Conservation (phyloP, 2,797 vertebrate species). For the Pipistrellus kuhlii region DNA sequence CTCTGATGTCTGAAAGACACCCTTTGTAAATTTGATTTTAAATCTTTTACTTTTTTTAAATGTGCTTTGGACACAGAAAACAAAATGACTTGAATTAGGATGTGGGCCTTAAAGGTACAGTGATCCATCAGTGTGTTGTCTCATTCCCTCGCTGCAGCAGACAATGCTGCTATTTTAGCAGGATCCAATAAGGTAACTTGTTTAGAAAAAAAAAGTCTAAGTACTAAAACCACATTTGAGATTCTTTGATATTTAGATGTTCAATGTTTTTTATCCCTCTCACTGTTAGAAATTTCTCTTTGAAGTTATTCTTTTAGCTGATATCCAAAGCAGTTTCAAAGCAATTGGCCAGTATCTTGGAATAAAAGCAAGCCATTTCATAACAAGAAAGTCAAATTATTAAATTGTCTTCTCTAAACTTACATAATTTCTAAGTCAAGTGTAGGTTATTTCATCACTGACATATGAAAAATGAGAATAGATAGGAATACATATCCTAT, state of each 20-base stretch:
- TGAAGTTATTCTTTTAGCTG: background rate
- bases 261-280: background rate
- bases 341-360: background rate
- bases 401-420: background rate
- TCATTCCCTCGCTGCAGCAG: background rate
- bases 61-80: background rate
- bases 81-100: background rate
- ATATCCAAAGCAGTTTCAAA: background rate
- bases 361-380: background rate
- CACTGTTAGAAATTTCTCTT: background rate
- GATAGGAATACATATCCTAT: background rate
- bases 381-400: background rate
- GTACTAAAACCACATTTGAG: background rate
- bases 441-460: background rate
- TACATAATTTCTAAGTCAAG: background rate
- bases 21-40: background rate
- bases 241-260: background rate
- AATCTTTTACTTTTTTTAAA: fast-evolving
- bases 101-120: background rate
- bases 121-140: background rate
- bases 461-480: background rate
- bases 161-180: background rate
- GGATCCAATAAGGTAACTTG: background rate
- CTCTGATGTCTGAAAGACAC: background rate
- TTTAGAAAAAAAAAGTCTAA: background rate